These are phyloP conservation scores for Ophiodon elongatus DNA, from an alignment of 2,113 vertebrate species.

Conservation along the genomic window DNA sequence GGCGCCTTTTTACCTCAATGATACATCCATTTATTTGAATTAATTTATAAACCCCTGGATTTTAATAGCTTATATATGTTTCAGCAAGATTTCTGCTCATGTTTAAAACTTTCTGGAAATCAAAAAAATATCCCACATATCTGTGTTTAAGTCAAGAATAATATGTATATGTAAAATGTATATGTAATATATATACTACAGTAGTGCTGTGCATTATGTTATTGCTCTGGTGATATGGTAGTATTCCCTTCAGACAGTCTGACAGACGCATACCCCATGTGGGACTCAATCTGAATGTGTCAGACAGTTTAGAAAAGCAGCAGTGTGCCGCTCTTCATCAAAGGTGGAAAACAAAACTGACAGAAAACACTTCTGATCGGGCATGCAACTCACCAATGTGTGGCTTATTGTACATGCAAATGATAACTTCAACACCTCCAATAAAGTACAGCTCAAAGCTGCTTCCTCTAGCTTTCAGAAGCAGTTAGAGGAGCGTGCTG, in stretches of 20 bases:
- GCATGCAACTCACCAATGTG: neutral
- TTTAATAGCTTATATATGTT: neutral
- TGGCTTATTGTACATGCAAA: neutral
- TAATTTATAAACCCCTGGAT: neutral
- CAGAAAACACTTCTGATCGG: no score
- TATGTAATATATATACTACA: no score
- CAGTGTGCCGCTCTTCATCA: neutral
- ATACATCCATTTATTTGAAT: neutral
- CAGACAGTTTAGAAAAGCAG: neutral
- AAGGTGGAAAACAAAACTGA: neutral
- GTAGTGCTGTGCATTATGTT: no score
- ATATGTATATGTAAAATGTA: no score
- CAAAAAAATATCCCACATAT: no score
- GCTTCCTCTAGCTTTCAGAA: neutral
- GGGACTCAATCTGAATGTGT: no score
- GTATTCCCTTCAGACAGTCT: neutral
- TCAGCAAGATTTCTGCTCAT: no score
- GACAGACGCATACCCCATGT: neutral
- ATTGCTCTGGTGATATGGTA: neutral
- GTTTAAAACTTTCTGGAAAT: no score
- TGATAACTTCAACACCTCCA: neutral
- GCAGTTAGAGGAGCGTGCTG: neutral
- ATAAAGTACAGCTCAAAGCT: neutral
- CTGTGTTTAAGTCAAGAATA: no score
- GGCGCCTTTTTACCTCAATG: no score